Conservation (phyloP, 2,113 vertebrate species). For the Lampris megalopsis region DNA sequence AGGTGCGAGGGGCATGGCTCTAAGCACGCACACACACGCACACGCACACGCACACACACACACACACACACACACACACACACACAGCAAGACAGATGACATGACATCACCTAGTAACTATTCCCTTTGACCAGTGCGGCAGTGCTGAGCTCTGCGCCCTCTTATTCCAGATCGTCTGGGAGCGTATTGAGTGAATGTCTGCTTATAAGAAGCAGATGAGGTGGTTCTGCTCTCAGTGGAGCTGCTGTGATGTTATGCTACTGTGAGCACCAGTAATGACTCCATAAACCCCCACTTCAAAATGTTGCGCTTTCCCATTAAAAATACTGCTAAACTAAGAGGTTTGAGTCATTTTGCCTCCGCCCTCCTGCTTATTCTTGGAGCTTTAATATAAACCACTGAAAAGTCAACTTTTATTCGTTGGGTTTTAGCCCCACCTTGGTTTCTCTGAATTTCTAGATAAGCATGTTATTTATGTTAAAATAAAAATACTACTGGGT, state of each 20-base stretch:
- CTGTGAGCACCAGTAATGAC: constrained; percentile 47
- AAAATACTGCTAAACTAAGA: background rate
- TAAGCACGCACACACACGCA: background rate
- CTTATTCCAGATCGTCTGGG: constrained; percentile 1
- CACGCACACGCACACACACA: background rate
- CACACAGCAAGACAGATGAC: constrained; percentile 18
- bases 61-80: constrained; percentile 7
- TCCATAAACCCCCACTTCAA: constrained; percentile 35
- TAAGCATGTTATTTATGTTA: background rate
- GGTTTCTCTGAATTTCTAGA: background rate
- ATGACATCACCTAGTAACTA: constrained; percentile 58
- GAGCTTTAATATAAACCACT: background rate
- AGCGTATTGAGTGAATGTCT: background rate
- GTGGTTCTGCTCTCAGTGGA: background rate
- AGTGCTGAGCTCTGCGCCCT: constrained; percentile 2
- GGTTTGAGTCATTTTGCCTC: constrained; percentile 6
- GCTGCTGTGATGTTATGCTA: constrained; percentile 38
- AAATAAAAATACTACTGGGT: no score
- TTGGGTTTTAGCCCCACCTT: background rate
- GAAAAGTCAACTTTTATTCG: background rate
- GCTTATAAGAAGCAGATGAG: constrained; percentile 22
- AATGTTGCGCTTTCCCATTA: background rate
- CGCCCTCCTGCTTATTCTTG: background rate
- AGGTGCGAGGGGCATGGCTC: constrained; percentile 2
- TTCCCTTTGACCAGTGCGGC: constrained; percentile 38